Percentiles rank a stretch among this genome's conserved stretches.
phyloP scores from a whole-genome alignment of 2,797 vertebrate genomes.

The Ceryle rudis region DNA sequence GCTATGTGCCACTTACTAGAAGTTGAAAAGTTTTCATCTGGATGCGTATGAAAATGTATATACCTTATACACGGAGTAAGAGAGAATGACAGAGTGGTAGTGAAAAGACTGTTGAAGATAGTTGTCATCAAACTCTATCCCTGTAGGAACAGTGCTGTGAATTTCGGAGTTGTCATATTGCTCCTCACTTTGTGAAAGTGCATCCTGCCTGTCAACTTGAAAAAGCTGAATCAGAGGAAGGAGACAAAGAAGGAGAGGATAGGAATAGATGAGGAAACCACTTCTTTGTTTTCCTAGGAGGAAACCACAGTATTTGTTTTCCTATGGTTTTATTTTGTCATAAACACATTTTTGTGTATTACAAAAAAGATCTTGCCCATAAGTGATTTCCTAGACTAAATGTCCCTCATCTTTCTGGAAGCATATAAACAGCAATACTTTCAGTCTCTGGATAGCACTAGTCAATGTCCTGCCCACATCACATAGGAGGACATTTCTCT shows the following conservation, averaged over 20 bases:
- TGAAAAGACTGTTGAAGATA: background rate
- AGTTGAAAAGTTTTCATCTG: background rate
- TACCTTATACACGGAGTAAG: background rate
- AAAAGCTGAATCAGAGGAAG: background rate
- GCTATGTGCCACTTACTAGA: background rate
- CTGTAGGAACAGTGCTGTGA: background rate
- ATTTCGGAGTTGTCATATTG: slow-evolving; percentile 4
- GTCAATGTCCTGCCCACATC: background rate
- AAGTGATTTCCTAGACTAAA: background rate
- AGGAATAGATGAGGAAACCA: background rate
- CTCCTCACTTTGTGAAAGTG: background rate
- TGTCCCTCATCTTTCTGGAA: background rate
- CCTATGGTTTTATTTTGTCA: background rate
- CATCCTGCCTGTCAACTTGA: background rate
- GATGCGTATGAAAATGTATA: background rate
- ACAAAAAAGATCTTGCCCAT: background rate
- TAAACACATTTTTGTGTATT: background rate
- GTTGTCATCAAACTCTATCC: background rate
- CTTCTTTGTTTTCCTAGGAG: too few relatives aligned
- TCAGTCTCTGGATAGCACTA: background rate
- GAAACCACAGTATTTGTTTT: background rate
- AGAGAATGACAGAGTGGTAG: background rate
- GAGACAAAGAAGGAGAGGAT: background rate
- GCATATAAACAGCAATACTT: background rate
- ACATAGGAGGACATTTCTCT: background rate